Conservation (phyloP, 2,113 vertebrate species). For the Cinclus cinclus region DNA sequence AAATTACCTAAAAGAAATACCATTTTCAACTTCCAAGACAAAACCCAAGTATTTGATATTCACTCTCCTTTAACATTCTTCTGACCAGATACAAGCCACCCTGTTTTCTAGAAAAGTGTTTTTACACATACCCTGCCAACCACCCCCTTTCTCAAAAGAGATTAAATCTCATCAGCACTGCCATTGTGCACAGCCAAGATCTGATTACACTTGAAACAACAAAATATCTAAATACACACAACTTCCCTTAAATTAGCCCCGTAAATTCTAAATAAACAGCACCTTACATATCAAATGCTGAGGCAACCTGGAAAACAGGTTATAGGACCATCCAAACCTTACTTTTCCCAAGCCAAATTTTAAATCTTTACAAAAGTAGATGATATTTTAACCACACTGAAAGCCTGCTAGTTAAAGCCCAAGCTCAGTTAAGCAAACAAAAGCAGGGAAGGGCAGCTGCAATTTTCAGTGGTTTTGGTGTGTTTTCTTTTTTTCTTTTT, state of each 20-base stretch:
- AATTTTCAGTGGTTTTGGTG: neutral
- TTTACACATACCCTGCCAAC: neutral
- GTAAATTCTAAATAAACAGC: neutral
- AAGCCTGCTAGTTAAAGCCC: neutral
- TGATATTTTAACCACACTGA: neutral
- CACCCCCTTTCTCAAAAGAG: neutral
- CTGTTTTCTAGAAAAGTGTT: neutral
- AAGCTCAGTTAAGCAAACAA: neutral
- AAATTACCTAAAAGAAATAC: neutral
- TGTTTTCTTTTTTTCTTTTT: neutral
- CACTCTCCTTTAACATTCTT: neutral
- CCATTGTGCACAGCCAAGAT: neutral
- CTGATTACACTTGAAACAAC: neutral
- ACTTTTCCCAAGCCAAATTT: neutral
- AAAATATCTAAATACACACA: neutral
- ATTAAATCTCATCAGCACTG: neutral
- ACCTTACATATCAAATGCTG: neutral
- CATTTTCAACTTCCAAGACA: neutral
- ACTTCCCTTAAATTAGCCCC: neutral
- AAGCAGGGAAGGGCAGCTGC: neutral
- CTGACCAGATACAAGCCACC: neutral
- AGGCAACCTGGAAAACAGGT: neutral
- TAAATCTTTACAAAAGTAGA: neutral
- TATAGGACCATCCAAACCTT: neutral
- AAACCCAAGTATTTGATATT: neutral